These are phyloP conservation scores for Musca vetustissima DNA, from an alignment of 1,140 invertebrate species.

Conservation along the genomic window DNA sequence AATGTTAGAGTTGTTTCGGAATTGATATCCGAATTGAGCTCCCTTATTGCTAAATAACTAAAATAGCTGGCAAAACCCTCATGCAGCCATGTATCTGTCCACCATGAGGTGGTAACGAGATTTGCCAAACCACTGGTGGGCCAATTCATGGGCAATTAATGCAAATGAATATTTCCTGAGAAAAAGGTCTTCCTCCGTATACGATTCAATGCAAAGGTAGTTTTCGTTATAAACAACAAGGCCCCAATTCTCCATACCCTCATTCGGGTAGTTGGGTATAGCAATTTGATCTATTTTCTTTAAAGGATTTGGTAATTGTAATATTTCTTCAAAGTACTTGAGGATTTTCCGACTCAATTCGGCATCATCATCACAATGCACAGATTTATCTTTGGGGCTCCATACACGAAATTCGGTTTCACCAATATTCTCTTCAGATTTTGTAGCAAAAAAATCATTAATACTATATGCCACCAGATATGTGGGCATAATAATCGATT, in stretches of 20 bases:
- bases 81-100: constrained; percentile 83
- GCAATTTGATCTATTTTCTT: constrained; percentile 74
- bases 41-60: constrained; percentile 63
- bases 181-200: constrained; percentile 54
- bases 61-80: constrained; percentile 84
- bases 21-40: constrained; percentile 66
- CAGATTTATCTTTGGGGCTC: constrained; percentile 67
- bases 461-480: constrained; percentile 79
- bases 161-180: constrained; percentile 61
- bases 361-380: constrained; percentile 65
- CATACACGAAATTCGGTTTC: constrained; percentile 48
- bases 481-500: constrained; percentile 77
- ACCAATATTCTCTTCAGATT: constrained; percentile 68
- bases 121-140: constrained; percentile 80
- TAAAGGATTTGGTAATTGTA: constrained; percentile 65
- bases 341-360: constrained; percentile 59
- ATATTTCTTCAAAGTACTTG: constrained; percentile 70
- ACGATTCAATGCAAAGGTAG: constrained; percentile 34
- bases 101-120: constrained; percentile 79
- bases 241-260: constrained; percentile 75
- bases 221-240: constrained; percentile 51
- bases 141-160: constrained; percentile 73
- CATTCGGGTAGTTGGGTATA: constrained; percentile 75
- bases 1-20: constrained; percentile 57
- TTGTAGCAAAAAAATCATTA: constrained; percentile 70